Evolutionary conservation across 2,888 invertebrate species (phyloP), one percentile per base, ranked within the genome.

Genomic region (Pinctada fucata): DNA sequence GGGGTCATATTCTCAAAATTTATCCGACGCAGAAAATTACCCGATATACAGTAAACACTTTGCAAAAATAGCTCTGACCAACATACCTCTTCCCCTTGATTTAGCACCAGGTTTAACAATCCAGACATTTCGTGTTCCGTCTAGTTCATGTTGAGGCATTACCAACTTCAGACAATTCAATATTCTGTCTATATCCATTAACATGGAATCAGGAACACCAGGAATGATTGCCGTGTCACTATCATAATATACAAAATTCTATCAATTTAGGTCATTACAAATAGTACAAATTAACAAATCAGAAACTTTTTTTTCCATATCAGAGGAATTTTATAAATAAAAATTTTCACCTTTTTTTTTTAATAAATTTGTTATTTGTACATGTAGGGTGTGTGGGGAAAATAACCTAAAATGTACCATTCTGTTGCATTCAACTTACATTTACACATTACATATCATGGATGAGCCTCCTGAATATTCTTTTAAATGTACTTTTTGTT

Each of bases 61-160:
- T n/a, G n/a, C n/a, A n/a, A n/a, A n/a, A n/a, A n/a, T n/a, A n/a
- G n/a, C n/a, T n/a, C n/a, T n/a, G n/a, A n/a, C n/a, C n/a, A n/a
- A 67, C 79, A 73, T 79, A 92, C 93, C 93, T 88, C 96, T 94
- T 0, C 98, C 98, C 8, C 98, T 94, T 86, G 97, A 97, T 91
- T 97, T 97, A 87, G 97, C 97, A 0, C 97, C 97, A 0, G 98
- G 98, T 91, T 98, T 98, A 79, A 98, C 95, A 83, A 98, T 98
- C 98, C 98, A 98, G 85, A 97, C 95, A 92, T 98, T 98, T 79
- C 95, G 94, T 80, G 95, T 94, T 0, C 98, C 98, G 91, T 98
- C 98, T 85, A 96, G 94, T 67, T 90, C 90, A 86, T 85, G 88
- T 85, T 92, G 92, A 1, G 91, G 90, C 79, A 87, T 88, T 2